phyloP scores from a whole-genome alignment of 1,140 invertebrate genomes.

The Nasonia longicornis region DNA sequence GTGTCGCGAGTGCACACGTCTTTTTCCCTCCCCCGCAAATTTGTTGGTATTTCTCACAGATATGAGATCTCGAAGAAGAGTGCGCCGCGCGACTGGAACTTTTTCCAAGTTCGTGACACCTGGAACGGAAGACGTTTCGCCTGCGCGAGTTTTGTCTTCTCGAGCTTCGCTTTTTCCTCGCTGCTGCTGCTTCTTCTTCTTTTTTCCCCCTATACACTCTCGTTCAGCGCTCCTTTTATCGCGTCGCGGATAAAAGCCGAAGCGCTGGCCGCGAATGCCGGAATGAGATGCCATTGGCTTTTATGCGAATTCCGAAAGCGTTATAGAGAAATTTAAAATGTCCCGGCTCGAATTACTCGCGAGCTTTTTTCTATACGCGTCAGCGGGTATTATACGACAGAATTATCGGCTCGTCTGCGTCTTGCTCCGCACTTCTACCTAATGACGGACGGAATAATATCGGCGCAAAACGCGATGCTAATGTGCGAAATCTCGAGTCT shows the following conservation, averaged over 20 bases:
- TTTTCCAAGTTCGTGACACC: conserved; percentile 36
- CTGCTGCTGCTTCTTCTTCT: no score
- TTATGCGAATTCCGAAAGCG: conserved; percentile 15
- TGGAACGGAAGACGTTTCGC: conserved; percentile 36
- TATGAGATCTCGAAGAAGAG: conserved; percentile 34
- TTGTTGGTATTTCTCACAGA: conserved; percentile 12
- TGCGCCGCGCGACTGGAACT: conserved; percentile 14
- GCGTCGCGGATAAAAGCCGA: conserved; percentile 20
- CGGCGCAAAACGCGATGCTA: no score
- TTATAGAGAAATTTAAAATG: conserved; percentile 5
- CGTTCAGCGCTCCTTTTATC: conserved; percentile 19
- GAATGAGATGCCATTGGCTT: conserved; percentile 31
- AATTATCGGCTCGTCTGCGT: no score
- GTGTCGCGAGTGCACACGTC: background rate
- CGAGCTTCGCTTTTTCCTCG: conserved; percentile 14
- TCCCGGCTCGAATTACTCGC: background rate
- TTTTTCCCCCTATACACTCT: background rate
- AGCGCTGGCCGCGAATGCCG: background rate
- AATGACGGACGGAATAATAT: background rate
- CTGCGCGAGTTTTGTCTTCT: conserved; percentile 22
- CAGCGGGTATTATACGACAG: no score
- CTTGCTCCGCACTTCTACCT: background rate
- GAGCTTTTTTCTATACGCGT: no score
- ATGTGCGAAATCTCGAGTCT: background rate
- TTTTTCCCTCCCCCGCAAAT: conserved; percentile 25